Base-by-base conservation (phyloP, 2,113 vertebrate genomes). In the Oreochromis niloticus region DNA sequence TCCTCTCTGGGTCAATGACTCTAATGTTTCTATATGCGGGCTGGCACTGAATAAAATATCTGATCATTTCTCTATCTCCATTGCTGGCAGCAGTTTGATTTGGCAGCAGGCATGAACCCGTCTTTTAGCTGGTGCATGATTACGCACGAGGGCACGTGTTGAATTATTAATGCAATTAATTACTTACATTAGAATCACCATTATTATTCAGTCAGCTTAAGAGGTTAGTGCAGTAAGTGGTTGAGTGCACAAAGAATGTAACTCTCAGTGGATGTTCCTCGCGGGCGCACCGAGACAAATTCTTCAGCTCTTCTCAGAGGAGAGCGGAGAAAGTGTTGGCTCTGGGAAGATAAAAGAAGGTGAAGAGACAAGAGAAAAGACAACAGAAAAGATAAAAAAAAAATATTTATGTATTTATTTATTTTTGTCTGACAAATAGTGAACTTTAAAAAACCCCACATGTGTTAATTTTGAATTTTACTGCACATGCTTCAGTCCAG, bases 111-210 rank as follows among this genome's bases (percentile, higher is more conserved):
- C 71, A 6, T 34, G 68, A 88, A 81, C 90, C 81, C 73, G 84
- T 92, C 41, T 80, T 88, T 66, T 87, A 85, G 85, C 81, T n/a
- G 55, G 59, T 43, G 71, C 85, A 34, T 87, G 86, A 89, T 78
- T 78, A 78, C 6, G 7, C 71, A 34, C 4, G 19, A 83, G 85
- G 80, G 41, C 57, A 75, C 50, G 59, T 87, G 19, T 80, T 95
- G 92, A 93, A 93, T 92, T 89, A 90, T 92, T 94, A 88, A 94
- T 89, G 85, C 14, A 68, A 68, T 68, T 92, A 92, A 94, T 94
- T 93, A 91, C 92, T 91, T 85, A 86, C 90, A 93, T 94, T 94
- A 88, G 88, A 83, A 87, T 87, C 81, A 57, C 88, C 83, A 88
- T 92, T 93, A 91, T 93, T 91, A 92, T 93, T 92, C 88, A 91